Evolutionary conservation across 2,888 invertebrate species (phyloP).

Genomic region (Phaonia tiefii): DNA sequence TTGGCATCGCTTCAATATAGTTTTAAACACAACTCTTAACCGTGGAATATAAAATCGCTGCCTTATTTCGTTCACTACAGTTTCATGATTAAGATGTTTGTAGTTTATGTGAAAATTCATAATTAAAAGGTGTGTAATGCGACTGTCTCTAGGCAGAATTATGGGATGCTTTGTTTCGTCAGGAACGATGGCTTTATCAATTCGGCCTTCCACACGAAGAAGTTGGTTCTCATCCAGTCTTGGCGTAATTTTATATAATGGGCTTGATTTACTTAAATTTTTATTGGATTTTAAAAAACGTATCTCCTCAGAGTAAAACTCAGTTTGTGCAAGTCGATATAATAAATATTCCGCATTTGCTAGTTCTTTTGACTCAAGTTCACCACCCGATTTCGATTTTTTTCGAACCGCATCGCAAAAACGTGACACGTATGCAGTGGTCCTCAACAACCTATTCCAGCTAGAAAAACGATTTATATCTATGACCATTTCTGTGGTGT

Average conservation of each 20-base stretch:
- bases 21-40: slow-evolving; percentile 48
- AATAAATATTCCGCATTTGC: slow-evolving; percentile 20
- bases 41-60: slow-evolving; percentile 53
- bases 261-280: slow-evolving; percentile 32
- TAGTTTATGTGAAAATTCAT: no score
- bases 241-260: slow-evolving; percentile 17
- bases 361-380: slow-evolving; percentile 24
- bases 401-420: neutral
- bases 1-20: slow-evolving; percentile 47
- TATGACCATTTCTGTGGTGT: neutral
- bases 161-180: slow-evolving; percentile 37
- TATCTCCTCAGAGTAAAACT: slow-evolving; percentile 44
- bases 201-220: slow-evolving; percentile 40
- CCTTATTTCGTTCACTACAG: slow-evolving; percentile 56
- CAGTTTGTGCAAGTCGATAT: slow-evolving; percentile 17
- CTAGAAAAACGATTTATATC: no score
- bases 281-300: neutral
- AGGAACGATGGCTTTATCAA: no score
- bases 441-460: slow-evolving; percentile 12
- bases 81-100: no score
- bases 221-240: slow-evolving; percentile 23
- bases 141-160: slow-evolving; percentile 48
- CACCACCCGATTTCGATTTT: neutral
- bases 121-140: slow-evolving; percentile 38
- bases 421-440: slow-evolving; percentile 31